Base-by-base conservation (phyloP, 2,888 invertebrate genomes). In the Cheilosia soror region DNA sequence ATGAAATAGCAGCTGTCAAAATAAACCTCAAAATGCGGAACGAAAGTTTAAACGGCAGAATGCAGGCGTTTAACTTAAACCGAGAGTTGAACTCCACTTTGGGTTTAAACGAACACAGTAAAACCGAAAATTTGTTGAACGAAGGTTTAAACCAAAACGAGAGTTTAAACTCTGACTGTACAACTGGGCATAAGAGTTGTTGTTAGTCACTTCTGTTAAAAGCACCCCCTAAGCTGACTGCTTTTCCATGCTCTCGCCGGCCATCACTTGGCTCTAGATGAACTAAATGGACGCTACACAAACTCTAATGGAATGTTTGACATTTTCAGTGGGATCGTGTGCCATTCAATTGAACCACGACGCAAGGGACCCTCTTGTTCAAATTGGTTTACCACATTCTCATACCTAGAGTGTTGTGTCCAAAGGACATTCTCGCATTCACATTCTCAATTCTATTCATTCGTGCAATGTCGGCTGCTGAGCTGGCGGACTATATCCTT, bases 251-350 rank as follows among this genome's bases (percentile, higher is more conserved):
- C 47, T 25, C 29, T 33, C 58, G 40, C 20, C 62, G 33, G 9
- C 20, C 66, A 55, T 51, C 44, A 51, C 72, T 53, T 44, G 57
- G 33, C 42, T 37, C 20, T 55, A 69, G 69, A 71, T 63, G 76
- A 63, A 80, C 57, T 71, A 68, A 85, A 80, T 72, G 76, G 72
- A 77, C 68, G 72, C 85, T 72, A 72, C 76, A 80, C 76, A 66
- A 80, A 62, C 65, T 65, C 85, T 77, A 80, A 81, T 85, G 80
- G 85, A 80, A 85, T 85, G 76, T 80, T 85, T 76, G 80, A 85
- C 80, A 77, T 71, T 76, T 77, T 72, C 76, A 80, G 80, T 72
- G 80, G 80, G 66, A 72, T 76, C 62, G 80, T 76, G 71, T 79
- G 57, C 76, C 65, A 80, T 85, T 80, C 85, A 77, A 80, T 77